Evolutionary conservation across 2,888 invertebrate genomes (phyloP), one percentile per base, ranked within the genome.

Genomic region (Terebella lapidaria): DNA sequence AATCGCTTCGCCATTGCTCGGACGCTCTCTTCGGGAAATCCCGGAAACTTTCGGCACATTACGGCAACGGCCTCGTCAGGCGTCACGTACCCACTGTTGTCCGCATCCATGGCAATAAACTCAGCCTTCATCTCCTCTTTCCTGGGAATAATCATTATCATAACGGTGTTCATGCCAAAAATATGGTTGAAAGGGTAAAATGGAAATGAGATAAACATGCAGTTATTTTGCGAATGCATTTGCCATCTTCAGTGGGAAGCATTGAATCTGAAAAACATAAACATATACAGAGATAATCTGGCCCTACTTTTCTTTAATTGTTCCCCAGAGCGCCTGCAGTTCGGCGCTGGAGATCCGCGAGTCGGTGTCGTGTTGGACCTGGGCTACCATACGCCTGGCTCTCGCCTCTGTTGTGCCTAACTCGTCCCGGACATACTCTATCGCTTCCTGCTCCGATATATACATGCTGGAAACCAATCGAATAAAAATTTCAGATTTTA

Each of bases 361-460:
- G 24, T 56, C 56, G 27, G 45, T 25, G 26, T 56, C 47, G 10
- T 56, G 15, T n/a, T 56, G 22, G 10, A 56, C n/a, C 4, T 29
- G 15, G 24, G 18, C 56, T 3, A 56, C 27, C 4, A 56, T 47
- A 18, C 26, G 45, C 25, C 24, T 47, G 4, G 56, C 56, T 25
- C n/a, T 47, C 22, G 45, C 56, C 5, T 56, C 45, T 10, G 20
- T 10, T 4, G 26, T 22, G 24, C 26, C 47, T 3, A 49, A 25
- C 27, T 56, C 56, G 5, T 56, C 18, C 3, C 3, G 3, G 27
- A 56, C 24, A 27, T 56, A 56, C 25, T 24, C 5, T 22, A 25
- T 26, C 3, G 56, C 56, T 56, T 56, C 46, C 5, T 56, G 46
- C 25, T 5, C 26, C n/a, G 56, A 47, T 4, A 56, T 28, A 28